phyloP scores from a whole-genome alignment of 2,797 vertebrate species.

The Chelonia mydas region DNA sequence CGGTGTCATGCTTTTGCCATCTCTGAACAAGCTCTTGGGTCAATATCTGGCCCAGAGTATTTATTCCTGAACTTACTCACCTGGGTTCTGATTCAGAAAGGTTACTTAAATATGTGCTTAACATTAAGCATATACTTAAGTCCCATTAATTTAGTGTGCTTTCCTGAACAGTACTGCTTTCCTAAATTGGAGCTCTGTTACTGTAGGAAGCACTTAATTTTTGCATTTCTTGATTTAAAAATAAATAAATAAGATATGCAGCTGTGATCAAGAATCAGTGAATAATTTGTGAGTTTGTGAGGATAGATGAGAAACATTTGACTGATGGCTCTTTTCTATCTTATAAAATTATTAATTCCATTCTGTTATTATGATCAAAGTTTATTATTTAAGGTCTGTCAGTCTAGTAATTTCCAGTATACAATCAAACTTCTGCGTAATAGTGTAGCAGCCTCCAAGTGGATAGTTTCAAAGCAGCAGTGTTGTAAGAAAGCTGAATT shows the following conservation, averaged over 20 bases:
- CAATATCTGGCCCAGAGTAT: not conserved
- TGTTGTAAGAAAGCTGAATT: conserved; percentile 76
- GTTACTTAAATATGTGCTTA: not conserved
- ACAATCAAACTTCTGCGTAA: conserved; percentile 52
- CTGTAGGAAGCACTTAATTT: not conserved
- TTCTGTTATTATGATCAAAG: conserved; percentile 11
- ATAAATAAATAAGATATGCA: not conserved
- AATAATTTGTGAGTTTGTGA: not conserved
- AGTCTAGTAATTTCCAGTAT: conserved; percentile 26
- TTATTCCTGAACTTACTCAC: not conserved
- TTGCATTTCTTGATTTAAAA: not conserved
- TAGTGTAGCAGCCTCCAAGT: conserved; percentile 6
- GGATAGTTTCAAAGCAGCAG: conserved; percentile 68
- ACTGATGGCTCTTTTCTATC: not conserved
- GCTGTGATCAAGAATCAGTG: not conserved
- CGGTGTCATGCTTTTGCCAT: accelerated
- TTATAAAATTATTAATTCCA: not conserved
- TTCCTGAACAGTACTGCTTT: not conserved
- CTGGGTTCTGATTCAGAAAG: not conserved
- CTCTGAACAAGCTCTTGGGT: not conserved
- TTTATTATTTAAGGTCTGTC: conserved; percentile 54
- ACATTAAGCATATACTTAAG: not conserved
- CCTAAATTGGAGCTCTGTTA: not conserved
- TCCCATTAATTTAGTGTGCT: not conserved
- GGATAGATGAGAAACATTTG: not conserved